Evolutionary conservation across 2,797 vertebrate genomes (phyloP).

Genomic region (Morus bassanus): DNA sequence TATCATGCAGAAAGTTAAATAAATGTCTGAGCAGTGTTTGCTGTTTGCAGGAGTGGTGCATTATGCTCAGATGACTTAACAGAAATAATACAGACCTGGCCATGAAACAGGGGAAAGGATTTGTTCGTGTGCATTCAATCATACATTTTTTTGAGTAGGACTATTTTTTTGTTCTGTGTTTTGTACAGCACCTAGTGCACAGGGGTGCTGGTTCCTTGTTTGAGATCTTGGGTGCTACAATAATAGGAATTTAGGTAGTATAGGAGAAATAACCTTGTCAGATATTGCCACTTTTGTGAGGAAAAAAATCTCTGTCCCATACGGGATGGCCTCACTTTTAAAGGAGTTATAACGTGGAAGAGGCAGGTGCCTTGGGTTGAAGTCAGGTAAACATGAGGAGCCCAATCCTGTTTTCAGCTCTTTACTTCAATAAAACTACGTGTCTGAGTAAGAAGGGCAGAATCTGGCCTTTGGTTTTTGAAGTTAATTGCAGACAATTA

Average conservation of each 20-base stretch:
- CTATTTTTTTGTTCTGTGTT: neutral
- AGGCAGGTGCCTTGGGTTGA: neutral
- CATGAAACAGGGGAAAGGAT: neutral
- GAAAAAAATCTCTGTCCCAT: neutral
- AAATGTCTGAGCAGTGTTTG: conserved; percentile 23
- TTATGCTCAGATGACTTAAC: neutral
- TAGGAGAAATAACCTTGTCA: neutral
- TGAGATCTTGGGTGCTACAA: neutral
- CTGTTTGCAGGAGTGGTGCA: conserved; percentile 21
- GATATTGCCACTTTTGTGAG: neutral
- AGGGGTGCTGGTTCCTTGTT: neutral
- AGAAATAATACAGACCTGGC: neutral
- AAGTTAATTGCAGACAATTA: neutral
- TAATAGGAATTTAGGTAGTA: neutral
- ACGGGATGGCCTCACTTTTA: neutral
- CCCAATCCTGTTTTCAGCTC: neutral
- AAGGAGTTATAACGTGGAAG: neutral
- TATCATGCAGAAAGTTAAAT: conserved; percentile 41
- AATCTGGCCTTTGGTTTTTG: neutral
- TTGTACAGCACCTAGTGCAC: neutral
- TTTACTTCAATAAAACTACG: neutral
- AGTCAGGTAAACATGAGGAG: neutral
- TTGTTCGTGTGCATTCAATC: neutral
- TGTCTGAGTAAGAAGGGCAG: neutral
- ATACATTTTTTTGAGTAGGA: neutral